Base-by-base conservation (phyloP, 2,797 vertebrate species). In the Characodon lateralis region DNA sequence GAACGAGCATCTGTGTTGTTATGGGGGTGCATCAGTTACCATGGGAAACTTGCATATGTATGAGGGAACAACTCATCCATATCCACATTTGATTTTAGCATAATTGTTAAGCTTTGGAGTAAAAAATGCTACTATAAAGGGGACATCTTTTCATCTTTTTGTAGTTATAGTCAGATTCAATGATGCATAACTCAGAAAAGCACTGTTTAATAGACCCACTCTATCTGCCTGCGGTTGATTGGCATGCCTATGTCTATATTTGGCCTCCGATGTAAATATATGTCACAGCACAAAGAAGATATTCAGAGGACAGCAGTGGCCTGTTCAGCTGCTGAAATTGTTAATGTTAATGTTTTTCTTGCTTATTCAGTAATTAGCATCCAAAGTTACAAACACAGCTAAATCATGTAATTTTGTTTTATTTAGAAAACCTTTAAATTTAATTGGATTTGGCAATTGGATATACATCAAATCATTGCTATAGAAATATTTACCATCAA, bases 1-100 rank as follows among this genome's bases (percentile, higher is more conserved):
- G 35, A 72, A 72, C 20, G 22, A 55, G 51, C 50, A 35, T 35
- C 51, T 55, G 71, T 53, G 50, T 72, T 72, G 71, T 72, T 35
- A 39, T 55, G 26, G 50, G 71, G 71, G 51, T 72, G 50, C 71
- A 72, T 72, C 71, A 72, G 71, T 55, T 35, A 22, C 50, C 51
- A 55, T 35, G 50, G 50, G 51, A 39, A 72, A 72, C 28, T 35
- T 50, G 48, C 14, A 71, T 22, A 31, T 51, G 71, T 53, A 55
- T 24, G 13, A 71, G 20, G 48, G 50, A 46, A 6, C 31, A 18
- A 39, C 31, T 72, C 28, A 72, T 72, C 28, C 50, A 72, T 53
- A n/a, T 46, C 66, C 41, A 69, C 43, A 69, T 46, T 69, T 69
- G 66, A 7, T 46, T 69, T 46, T 69, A 24, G 41, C 41, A 46